Evolutionary conservation across 1,140 invertebrate species (phyloP).

Genomic region (Formica selysi): DNA sequence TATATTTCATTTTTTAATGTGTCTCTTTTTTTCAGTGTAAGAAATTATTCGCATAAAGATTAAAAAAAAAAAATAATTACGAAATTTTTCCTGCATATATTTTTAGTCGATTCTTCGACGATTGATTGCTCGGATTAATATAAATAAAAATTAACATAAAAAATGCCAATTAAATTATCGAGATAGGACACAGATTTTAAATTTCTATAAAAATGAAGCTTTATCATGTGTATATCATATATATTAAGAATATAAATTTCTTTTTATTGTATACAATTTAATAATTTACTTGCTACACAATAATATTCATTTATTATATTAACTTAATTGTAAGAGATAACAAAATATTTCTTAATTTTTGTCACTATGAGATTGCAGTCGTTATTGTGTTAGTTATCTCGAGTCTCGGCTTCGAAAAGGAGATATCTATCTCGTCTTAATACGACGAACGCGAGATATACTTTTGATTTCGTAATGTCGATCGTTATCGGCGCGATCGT

Average conservation of each 20-base stretch:
- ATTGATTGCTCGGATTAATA: too few relatives aligned
- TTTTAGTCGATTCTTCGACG: too few relatives aligned
- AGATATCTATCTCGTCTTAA: constrained; percentile 12
- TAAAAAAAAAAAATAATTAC: too few relatives aligned
- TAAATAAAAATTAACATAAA: background rate
- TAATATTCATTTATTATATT: background rate
- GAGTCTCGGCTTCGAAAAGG: background rate
- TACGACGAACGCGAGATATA: background rate
- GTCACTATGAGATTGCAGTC: background rate
- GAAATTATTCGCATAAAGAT: too few relatives aligned
- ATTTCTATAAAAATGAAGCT: background rate
- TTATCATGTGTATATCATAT: background rate
- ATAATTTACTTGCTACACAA: background rate
- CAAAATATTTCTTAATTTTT: background rate
- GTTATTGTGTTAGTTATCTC: constrained; percentile 14
- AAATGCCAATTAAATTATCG: background rate
- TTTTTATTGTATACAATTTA: background rate
- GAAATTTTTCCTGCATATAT: too few relatives aligned
- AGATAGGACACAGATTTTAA: background rate
- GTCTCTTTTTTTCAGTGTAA: too few relatives aligned
- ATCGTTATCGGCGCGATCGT: background rate
- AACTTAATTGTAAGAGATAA: background rate
- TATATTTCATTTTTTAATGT: background rate
- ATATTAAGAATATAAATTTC: background rate
- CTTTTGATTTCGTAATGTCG: constrained; percentile 10